A percentile compares a stretch with the other conserved stretches of the same genome.
These are phyloP conservation scores for Noctuana brunneofusca DNA, from an alignment of 2,888 invertebrate species.

Conservation along the genomic window DNA sequence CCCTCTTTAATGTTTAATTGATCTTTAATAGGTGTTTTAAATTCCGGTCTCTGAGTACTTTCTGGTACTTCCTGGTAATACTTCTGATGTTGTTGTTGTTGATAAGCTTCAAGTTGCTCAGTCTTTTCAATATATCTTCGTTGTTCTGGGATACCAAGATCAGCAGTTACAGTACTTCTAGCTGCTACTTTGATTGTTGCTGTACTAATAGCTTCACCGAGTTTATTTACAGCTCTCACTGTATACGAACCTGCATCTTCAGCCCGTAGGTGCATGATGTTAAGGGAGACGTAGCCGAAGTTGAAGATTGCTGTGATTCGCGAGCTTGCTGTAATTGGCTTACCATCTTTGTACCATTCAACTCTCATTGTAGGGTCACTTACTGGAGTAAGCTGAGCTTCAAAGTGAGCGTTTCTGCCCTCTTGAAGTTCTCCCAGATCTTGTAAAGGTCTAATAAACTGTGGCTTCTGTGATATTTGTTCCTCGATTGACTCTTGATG, in stretches of 20 bases:
- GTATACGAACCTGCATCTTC: conserved; percentile 98
- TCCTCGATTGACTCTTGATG: conserved; percentile 93
- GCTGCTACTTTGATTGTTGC: conserved; percentile 89
- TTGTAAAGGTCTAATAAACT: conserved; percentile 93
- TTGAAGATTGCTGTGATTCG: conserved; percentile 98
- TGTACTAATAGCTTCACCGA: conserved; percentile 94
- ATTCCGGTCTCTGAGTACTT: conserved; percentile 91
- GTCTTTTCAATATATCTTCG: conserved; percentile 95
- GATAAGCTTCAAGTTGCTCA: conserved; percentile 94
- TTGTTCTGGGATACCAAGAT: conserved; percentile 95
- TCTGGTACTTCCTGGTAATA: conserved; percentile 92
- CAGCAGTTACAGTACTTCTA: conserved; percentile 92
- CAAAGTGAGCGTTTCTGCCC: conserved; percentile 95
- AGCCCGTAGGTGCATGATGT: conserved; percentile 98
- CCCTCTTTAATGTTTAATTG: conserved; percentile 94
- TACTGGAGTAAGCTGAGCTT: conserved; percentile 95
- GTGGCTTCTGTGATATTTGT: conserved; percentile 89
- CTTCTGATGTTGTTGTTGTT: conserved; percentile 90
- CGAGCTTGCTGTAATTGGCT: conserved; percentile 97
- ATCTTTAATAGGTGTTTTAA: conserved; percentile 94
- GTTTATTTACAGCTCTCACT: conserved; percentile 94
- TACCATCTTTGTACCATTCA: conserved; percentile 97
- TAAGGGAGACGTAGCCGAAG: conserved; percentile 99
- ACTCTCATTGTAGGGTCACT: conserved; percentile 97
- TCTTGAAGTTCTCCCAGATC: conserved; percentile 94